phyloP scores from a whole-genome alignment of 2,888 invertebrate genomes.

The Nipponacmea schrenckii region DNA sequence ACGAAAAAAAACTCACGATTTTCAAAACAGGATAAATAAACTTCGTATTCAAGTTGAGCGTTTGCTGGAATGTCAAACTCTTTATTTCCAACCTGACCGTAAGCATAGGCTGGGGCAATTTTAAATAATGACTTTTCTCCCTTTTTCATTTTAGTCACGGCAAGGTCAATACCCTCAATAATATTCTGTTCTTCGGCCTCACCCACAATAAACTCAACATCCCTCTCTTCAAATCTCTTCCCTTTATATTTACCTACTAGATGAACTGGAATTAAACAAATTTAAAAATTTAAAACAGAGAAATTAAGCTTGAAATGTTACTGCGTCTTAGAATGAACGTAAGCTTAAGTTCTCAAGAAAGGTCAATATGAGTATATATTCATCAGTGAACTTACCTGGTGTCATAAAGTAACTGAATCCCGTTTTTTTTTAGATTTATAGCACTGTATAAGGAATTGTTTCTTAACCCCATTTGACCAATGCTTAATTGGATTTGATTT shows the following conservation, averaged over 20 bases:
- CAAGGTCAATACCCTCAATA: conserved; percentile 75
- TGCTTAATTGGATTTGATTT: too few species aligned
- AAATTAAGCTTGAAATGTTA: not conserved
- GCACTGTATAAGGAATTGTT: too few species aligned
- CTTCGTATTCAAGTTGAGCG: conserved; percentile 76
- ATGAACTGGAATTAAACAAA: conserved; percentile 75
- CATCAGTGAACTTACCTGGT: too few species aligned
- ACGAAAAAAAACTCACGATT: conserved; percentile 71
- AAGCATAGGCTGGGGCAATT: conserved; percentile 83
- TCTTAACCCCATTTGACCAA: too few species aligned
- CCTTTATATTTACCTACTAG: conserved; percentile 77
- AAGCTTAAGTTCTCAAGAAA: too few species aligned
- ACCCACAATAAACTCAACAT: conserved; percentile 84
- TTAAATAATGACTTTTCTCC: conserved; percentile 77
- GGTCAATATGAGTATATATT: too few species aligned
- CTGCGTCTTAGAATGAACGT: too few species aligned
- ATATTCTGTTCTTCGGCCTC: conserved; percentile 83
- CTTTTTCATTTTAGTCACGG: conserved; percentile 78
- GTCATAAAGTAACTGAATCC: too few species aligned
- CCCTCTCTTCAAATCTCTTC: conserved; percentile 81
- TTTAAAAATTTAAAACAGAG: not conserved
- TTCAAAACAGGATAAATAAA: conserved; percentile 86
- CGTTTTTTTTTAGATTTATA: too few species aligned
- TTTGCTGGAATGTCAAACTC: conserved; percentile 82
- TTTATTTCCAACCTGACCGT: conserved; percentile 78